phyloP scores from a whole-genome alignment of 2,113 vertebrate species.

The Pongo abelii region DNA sequence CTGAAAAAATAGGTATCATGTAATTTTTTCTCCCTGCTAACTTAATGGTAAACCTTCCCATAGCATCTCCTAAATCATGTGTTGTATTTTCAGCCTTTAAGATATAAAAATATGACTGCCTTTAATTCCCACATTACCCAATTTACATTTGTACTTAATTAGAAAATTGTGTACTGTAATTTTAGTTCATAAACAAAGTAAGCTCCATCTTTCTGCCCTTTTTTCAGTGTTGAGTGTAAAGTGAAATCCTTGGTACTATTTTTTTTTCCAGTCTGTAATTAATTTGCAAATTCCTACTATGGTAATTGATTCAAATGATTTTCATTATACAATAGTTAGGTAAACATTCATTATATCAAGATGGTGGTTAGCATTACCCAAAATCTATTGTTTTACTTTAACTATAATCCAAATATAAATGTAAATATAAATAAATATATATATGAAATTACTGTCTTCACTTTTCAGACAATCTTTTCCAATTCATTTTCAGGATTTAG shows the following conservation, averaged over 20 bases:
- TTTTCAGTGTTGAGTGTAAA: background rate
- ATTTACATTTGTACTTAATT: background rate
- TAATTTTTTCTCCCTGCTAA: background rate
- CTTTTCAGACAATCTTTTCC: background rate
- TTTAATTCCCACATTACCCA: background rate
- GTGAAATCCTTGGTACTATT: background rate
- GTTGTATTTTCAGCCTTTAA: background rate
- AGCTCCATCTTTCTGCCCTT: background rate
- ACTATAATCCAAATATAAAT: background rate
- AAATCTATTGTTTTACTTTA: background rate
- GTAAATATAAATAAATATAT: background rate
- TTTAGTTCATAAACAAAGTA: slow-evolving; percentile 7
- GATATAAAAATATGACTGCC: background rate
- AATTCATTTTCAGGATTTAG: background rate
- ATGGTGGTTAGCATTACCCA: background rate
- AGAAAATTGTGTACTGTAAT: background rate
- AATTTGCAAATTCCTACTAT: background rate
- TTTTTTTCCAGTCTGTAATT: background rate
- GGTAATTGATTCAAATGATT: background rate
- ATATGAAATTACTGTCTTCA: background rate
- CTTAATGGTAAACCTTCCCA: background rate
- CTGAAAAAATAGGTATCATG: background rate
- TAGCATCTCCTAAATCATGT: background rate
- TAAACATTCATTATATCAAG: background rate
- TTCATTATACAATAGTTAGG: background rate